Base-by-base conservation (phyloP, 2,888 invertebrate species). In the Gymnosoma rotundatum region DNA sequence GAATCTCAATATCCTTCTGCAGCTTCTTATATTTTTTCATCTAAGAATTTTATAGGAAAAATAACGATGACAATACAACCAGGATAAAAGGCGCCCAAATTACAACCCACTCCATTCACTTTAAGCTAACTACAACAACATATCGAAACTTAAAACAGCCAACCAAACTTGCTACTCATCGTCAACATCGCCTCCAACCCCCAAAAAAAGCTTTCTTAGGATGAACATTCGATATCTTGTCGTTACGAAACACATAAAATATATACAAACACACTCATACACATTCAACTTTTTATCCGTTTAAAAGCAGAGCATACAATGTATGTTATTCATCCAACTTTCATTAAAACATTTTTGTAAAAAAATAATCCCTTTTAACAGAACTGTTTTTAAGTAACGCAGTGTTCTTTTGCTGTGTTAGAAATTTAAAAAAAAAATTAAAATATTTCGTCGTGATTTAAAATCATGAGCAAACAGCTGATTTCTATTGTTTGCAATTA, bases 51-150 rank as follows among this genome's bases (percentile, higher is more conserved):
- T 78, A 73, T 52, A 70, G 69, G 52, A 70, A 58, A 80, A 78
- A 69, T 76, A 56, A 84, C 74, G 81, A 84, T 81, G 81, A 84
- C 81, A 84, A 75, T 81, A 81, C 70, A 81, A 81, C 69, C 64
- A 78, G 78, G 78, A 84, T 81, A 74, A 81, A 70, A 81, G 84
- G 84, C 84, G 84, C 84, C 84, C 81, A 78, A 80, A 76, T 61
- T 63, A 56, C 21, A 66, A 64, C 80, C 25, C 84, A 76, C 63
- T 48, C 84, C 80, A 61, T 45, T 60, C 48, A 21, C 61, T 66
- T 18, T 0, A 56, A 75, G 7, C 56, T 36, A 74, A 61, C 67
- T 14, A 67, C 74, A 38, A 50, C 61, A 61, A 20, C 52, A 73
- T 48, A 66, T 20, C 36, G 18, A 25, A 64, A 79, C 72, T 60